Conservation (phyloP, 30 jellyfish, hydroid and myxozoan genomes). For the Pseudorhiza aurosa region DNA sequence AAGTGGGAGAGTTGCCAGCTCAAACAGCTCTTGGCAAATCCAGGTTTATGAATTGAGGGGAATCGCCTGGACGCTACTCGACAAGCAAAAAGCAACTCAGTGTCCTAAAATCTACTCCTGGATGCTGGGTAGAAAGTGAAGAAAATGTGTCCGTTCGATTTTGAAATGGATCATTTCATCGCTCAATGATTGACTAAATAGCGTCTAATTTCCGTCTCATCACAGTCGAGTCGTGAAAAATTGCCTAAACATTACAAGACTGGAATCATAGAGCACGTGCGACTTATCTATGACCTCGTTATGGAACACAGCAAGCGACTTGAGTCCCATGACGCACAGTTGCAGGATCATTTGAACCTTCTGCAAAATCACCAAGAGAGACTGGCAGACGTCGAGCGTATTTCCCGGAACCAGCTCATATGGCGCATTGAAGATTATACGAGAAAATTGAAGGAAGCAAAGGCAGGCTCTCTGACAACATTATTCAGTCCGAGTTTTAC, state of each 20-base stretch:
- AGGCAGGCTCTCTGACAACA: conserved; percentile 90
- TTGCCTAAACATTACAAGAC: conserved; percentile 93
- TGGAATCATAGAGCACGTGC: conserved; percentile 98
- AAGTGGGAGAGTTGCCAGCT: too few relatives aligned
- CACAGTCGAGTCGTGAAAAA: conserved; percentile 92
- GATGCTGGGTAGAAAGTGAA: too few relatives aligned
- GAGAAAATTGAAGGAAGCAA: conserved; percentile 94
- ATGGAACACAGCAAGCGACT: conserved; percentile 92
- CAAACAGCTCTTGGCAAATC: too few relatives aligned
- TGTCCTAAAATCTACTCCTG: too few relatives aligned
- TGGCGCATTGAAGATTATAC: conserved; percentile 95
- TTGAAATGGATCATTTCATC: too few relatives aligned
- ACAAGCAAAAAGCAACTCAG: too few relatives aligned
- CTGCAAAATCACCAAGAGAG: conserved; percentile 92
- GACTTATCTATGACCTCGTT: conserved; percentile 85
- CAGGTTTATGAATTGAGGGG: too few relatives aligned
- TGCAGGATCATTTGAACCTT: conserved; percentile 93
- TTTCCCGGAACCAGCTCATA: conserved; percentile 89
- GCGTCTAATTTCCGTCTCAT: too few relatives aligned
- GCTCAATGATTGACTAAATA: too few relatives aligned
- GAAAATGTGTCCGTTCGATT: too few relatives aligned
- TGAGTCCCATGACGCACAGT: conserved; percentile 87
- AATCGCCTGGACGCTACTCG: too few relatives aligned
- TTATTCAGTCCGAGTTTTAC: conserved; percentile 97
- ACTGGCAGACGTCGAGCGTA: conserved; percentile 86